Conservation (phyloP, 2,888 invertebrate species). For the Antheraea yamamai region DNA sequence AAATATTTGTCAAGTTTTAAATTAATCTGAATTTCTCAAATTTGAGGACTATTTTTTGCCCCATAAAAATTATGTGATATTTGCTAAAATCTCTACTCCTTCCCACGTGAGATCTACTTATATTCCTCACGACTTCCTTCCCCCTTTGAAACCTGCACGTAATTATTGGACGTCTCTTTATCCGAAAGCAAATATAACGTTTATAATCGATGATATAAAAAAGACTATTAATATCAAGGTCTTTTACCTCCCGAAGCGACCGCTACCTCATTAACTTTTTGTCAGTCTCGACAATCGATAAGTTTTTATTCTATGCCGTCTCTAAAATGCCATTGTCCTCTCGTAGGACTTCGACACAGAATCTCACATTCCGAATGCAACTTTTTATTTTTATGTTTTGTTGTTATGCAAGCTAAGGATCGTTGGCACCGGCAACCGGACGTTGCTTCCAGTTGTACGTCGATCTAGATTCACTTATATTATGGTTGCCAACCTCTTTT, state of each 20-base stretch:
- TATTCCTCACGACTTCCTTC: too few species aligned
- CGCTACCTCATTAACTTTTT: not conserved
- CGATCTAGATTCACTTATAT: not conserved
- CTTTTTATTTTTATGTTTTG: not conserved
- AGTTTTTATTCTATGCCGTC: not conserved
- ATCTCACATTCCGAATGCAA: conserved; percentile 3
- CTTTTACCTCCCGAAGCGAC: not conserved
- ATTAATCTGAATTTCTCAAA: too few species aligned
- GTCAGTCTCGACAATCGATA: not conserved
- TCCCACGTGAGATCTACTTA: too few species aligned
- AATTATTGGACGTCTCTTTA: too few species aligned
- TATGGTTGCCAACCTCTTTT: too few species aligned
- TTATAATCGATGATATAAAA: not conserved
- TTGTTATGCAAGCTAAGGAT: not conserved
- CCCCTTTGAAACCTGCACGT: too few species aligned
- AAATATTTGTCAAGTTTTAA: too few species aligned
- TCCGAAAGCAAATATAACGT: not conserved
- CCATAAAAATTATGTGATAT: too few species aligned
- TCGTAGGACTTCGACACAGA: not conserved
- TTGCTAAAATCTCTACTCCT: too few species aligned
- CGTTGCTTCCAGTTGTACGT: not conserved
- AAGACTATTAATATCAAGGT: not conserved
- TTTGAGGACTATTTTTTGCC: too few species aligned
- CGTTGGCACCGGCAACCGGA: not conserved
- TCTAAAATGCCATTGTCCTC: not conserved